phyloP scores from a whole-genome alignment of 2,888 invertebrate species.

The Acanthopleura granulata region DNA sequence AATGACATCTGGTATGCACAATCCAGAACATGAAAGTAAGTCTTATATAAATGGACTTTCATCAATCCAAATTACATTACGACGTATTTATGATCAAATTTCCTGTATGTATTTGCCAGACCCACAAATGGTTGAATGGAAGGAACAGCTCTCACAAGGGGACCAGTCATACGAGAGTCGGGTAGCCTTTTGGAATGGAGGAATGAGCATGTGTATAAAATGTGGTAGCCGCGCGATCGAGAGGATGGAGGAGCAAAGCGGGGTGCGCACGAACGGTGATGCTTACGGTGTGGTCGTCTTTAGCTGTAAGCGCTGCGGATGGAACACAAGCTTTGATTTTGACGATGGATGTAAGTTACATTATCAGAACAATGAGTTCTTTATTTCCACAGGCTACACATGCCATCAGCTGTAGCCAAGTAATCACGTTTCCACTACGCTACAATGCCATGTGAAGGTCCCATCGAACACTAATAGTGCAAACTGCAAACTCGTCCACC shows the following conservation, averaged over 20 bases:
- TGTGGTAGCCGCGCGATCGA: constrained; percentile 35
- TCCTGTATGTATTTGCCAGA: constrained; percentile 26
- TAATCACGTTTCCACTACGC: too few relatives aligned
- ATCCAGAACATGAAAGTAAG: too few relatives aligned
- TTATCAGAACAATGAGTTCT: too few relatives aligned
- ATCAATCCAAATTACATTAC: too few relatives aligned
- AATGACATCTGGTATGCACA: too few relatives aligned
- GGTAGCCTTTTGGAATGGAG: constrained; percentile 39
- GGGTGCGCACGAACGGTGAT: constrained; percentile 36
- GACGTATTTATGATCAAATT: too few relatives aligned
- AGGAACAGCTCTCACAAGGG: constrained; percentile 30
- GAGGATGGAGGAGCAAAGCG: constrained; percentile 36
- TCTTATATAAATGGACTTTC: too few relatives aligned
- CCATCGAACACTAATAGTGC: too few relatives aligned
- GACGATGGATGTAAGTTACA: constrained; percentile 38
- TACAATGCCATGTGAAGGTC: too few relatives aligned
- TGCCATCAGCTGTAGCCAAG: too few relatives aligned
- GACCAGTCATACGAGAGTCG: constrained; percentile 34
- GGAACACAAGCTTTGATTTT: constrained; percentile 35
- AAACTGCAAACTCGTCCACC: too few relatives aligned
- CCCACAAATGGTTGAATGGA: constrained; percentile 34
- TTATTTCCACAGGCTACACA: too few relatives aligned
- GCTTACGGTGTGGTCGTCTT: constrained; percentile 37
- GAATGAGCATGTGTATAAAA: constrained; percentile 34
- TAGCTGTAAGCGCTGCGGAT: constrained; percentile 35